Base-by-base conservation (phyloP, 2,113 vertebrate genomes). In the Periophthalmus modestus region DNA sequence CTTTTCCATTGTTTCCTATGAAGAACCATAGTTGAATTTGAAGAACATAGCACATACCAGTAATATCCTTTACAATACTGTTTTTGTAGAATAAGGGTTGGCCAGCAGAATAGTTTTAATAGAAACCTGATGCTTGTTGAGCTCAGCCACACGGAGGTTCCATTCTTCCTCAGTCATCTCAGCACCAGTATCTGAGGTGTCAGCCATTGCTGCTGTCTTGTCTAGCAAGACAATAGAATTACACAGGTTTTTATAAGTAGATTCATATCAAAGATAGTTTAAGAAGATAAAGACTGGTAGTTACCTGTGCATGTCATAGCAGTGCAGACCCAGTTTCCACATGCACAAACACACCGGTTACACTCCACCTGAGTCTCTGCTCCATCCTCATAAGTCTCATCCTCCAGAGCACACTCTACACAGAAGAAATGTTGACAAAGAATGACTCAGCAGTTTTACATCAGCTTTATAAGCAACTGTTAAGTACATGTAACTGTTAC, bases 241-340 rank as follows among this genome's bases (percentile, higher is more conserved):
- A n/a, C 7, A 24, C 66, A 34, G 52, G 4, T 46, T 55, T n/a
- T 28, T 5, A 54, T 24, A 28, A 23, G 5, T 62, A 19, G 15
- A 9, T 16, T 47, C 46, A 69, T 0, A 36, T n/a, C 1, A 33
- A 16, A 7, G 34, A 74, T 0, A 6, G 12, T 0, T 43, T 43
- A 3, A 34, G 48, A 65, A n/a, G 7, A 52, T 52, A 18, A 47
- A 10, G 28, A 21, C 5, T 19, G 33, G 58, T 0, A 23, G 61
- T 94, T 88, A 98, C 98, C 97, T 0, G 96, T 93, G 75, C 98
- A 99, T 0, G 94, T 97, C 98, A 99, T 97, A 16, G 98, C 97
- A 0, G 98, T 99, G 95, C 98, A 99, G 81, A 99, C 97, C 98
- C 98, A 99, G 93, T 98, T 99, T 11, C 98, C 98, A 2, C 98